phyloP scores from a whole-genome alignment of 53 echinoderm and acorn worm species.

The Actinopyga echinites region DNA sequence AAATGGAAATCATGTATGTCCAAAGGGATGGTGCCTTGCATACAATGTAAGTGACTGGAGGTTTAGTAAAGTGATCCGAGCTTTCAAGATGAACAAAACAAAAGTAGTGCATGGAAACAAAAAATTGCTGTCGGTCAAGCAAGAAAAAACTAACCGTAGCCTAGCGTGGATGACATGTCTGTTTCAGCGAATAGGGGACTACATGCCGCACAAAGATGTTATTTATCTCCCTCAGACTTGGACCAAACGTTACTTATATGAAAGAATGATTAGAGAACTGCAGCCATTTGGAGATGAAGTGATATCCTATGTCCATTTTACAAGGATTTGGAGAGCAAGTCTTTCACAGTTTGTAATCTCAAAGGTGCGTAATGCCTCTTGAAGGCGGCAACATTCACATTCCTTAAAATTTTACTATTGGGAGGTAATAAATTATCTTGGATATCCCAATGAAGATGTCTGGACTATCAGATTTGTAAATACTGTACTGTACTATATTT shows the following conservation, averaged over 20 bases:
- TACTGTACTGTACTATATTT: too few species aligned
- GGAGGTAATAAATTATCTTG: too few species aligned
- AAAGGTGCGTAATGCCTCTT: background rate
- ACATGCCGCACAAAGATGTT: background rate
- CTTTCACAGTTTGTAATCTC: background rate
- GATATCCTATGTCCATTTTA: conserved; percentile 1
- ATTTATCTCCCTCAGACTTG: background rate
- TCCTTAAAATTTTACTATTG: too few species aligned
- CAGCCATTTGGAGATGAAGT: background rate
- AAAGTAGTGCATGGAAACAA: background rate
- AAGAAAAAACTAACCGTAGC: background rate
- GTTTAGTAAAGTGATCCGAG: background rate
- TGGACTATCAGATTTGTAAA: too few species aligned
- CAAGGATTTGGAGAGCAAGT: background rate
- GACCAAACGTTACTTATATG: background rate
- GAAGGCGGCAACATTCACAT: too few species aligned
- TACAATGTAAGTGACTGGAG: background rate
- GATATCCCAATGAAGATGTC: too few species aligned
- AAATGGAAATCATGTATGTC: background rate
- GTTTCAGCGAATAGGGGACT: background rate
- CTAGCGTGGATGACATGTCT: background rate
- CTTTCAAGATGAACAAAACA: background rate
- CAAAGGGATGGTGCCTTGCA: background rate
- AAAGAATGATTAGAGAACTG: background rate
- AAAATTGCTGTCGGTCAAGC: background rate